Conservation (phyloP, 2,888 invertebrate genomes). For the Meliscaeva auricollis region DNA sequence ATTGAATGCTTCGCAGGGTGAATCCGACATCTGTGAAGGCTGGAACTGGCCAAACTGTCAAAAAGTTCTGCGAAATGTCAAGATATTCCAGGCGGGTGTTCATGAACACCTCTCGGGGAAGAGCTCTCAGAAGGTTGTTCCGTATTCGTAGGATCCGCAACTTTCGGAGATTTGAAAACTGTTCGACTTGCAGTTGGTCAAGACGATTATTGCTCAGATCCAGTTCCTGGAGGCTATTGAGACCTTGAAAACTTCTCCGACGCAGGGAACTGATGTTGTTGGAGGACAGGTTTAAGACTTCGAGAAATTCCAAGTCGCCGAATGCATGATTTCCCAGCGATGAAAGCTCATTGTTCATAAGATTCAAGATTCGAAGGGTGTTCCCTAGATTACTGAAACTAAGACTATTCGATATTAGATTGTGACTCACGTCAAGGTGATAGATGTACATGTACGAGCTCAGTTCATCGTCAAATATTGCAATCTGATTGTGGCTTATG, state of each 20-base stretch:
- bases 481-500: slow-evolving; percentile 88
- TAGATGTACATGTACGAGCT: slow-evolving; percentile 86
- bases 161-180: slow-evolving; percentile 91
- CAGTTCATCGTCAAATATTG: slow-evolving; percentile 82
- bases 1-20: slow-evolving; percentile 90
- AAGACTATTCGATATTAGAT: slow-evolving; percentile 88
- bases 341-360: slow-evolving; percentile 90
- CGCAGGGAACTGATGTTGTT: slow-evolving; percentile 90
- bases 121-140: slow-evolving; percentile 89
- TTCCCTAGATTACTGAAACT: slow-evolving; percentile 87
- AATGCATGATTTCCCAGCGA: slow-evolving; percentile 90
- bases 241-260: slow-evolving; percentile 90
- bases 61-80: slow-evolving; percentile 91
- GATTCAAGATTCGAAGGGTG: slow-evolving; percentile 88
- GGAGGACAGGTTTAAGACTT: slow-evolving; percentile 89
- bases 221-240: slow-evolving; percentile 90
- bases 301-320: slow-evolving; percentile 88
- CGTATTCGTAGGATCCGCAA: slow-evolving; percentile 90
- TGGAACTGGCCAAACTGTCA: slow-evolving; percentile 91
- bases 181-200: slow-evolving; percentile 90
- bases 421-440: slow-evolving; percentile 89
- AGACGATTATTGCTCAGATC: slow-evolving; percentile 92
- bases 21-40: slow-evolving; percentile 92
- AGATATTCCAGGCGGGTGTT: slow-evolving; percentile 92
- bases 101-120: slow-evolving; percentile 91